Evolutionary conservation across 2,888 invertebrate species (phyloP), one percentile per base, ranked within the genome.

Genomic region (Phymatocera aterrima): DNA sequence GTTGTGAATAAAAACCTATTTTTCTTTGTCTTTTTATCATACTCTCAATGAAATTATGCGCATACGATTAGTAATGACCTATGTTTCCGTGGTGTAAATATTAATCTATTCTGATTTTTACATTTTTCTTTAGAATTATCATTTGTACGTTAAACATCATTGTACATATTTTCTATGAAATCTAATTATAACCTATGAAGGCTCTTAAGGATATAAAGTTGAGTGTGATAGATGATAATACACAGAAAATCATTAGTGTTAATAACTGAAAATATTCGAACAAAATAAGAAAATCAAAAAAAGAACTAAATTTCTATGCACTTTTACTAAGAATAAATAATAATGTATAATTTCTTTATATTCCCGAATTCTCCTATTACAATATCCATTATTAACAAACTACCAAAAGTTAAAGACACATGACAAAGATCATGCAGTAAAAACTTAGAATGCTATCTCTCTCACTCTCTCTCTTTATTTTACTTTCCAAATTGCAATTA

Each of bases 261-360:
- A 24, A 46, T 12, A 12, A 34, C 6, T 51, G 18, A 28, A 51
- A 31, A 51, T 51, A n/a, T 8, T 28, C 8, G 18, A 65, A 24
- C 8, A 46, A 68, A 24, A 24, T 4, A 40, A 61, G 24, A 18
- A 18, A n/a, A 8, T 1, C 6, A 64, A 18, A 18, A 18, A 18
- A 0, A 21, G 18, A 40, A 18, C 18, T 21, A 21, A 21, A 61
- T n/a, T n/a, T 37, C 10, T 34, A 64, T 64, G 40, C 64, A 8
- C 48, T 78, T 72, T 57, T 78, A 80, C 60, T 70, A 82, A 82
- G 83, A 83, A 83, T 82, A 82, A 82, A 82, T 83, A 83, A 12
- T n/a, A n/a, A 51, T 51, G 15, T 83, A 82, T 82, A 81, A 82
- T 84, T 82, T 84, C 80, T 81, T 81, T 80, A 80, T 80, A 81